Base-by-base conservation (phyloP, 2,888 invertebrate species). In the Cataglyphis cursor region DNA sequence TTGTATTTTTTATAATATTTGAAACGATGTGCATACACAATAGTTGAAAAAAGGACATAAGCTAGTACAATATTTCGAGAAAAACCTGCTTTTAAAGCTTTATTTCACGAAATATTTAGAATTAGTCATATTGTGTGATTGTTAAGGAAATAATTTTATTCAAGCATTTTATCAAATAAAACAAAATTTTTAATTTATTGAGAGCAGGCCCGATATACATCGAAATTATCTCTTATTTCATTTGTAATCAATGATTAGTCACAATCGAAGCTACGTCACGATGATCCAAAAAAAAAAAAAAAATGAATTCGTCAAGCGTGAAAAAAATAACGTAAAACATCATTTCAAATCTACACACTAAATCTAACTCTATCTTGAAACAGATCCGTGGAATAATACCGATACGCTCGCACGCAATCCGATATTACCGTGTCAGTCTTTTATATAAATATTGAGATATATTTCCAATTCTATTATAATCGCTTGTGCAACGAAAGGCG, bases 401-500 rank as follows among this genome's bases (percentile, higher is more conserved):
- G 44, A 68, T 61, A 48, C 18, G 38, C 24, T 21, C 4, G 41
- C 41, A 28, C 28, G 57, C 44, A 44, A 44, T 28, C 35, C 24
- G 18, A 21, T 1, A 24, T 54, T 54, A 21, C 44, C 10, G 28
- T 41, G 41, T 51, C 28, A 70, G 66, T 12, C 59, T 38, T 35
- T 18, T 59, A 70, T 44, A 68, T 80, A 80, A 80, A 80, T 80
- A 80, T 80, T 35, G 59, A 35, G 35, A 65, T 64, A 64, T 65
- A 78, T 61, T 82, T 74, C 62, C 15, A 54, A 21, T n/a, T 48
- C 28, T 59, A 70, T 82, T 81, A 38, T 57, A 48, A 76, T 41
- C 38, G 41, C 38, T 10, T 68, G 21, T 28, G 41, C 44, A 44
- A 51, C 72, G 9, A 44, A 10, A 57, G 18, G 28, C 64, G 54